These are phyloP conservation scores for Nineta flava DNA, from an alignment of 2,888 invertebrate species.

Conservation along the genomic window DNA sequence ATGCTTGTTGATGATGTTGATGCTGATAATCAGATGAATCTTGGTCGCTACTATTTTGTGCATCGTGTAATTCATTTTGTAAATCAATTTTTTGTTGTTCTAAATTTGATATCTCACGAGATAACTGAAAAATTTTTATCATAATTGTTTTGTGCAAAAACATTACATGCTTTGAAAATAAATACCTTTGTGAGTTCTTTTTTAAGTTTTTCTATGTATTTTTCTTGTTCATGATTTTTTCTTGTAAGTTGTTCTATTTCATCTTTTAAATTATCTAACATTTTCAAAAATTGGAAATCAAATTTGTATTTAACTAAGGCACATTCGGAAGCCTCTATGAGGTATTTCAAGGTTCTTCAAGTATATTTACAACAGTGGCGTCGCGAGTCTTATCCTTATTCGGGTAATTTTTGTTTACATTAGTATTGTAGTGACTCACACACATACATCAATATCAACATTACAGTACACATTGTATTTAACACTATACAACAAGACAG, in stretches of 20 bases:
- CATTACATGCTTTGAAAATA: not conserved
- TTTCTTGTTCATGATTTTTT: slow-evolving; percentile 27
- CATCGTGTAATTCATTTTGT: slow-evolving; percentile 28
- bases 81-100: slow-evolving; percentile 33
- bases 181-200: slow-evolving; percentile 27
- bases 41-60: slow-evolving; percentile 26
- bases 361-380: too few species aligned
- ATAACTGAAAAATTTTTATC: slow-evolving; percentile 18
- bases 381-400: too few species aligned
- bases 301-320: too few species aligned
- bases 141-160: not conserved
- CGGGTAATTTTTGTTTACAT: too few species aligned
- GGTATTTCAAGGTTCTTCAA: too few species aligned
- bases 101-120: slow-evolving; percentile 23
- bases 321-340: too few species aligned
- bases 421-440: too few species aligned
- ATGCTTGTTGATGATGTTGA: slow-evolving; percentile 7
- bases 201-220: slow-evolving; percentile 22
- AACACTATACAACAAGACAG: too few species aligned
- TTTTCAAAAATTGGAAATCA: slow-evolving; percentile 9
- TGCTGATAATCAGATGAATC: slow-evolving; percentile 30
- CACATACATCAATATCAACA: too few species aligned
- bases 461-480: too few species aligned
- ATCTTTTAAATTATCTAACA: slow-evolving; percentile 24
- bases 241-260: slow-evolving; percentile 26